Evolutionary conservation across 2,113 vertebrate species (phyloP), one percentile per base, ranked within the genome.

Genomic region (Neolamprologus longior): DNA sequence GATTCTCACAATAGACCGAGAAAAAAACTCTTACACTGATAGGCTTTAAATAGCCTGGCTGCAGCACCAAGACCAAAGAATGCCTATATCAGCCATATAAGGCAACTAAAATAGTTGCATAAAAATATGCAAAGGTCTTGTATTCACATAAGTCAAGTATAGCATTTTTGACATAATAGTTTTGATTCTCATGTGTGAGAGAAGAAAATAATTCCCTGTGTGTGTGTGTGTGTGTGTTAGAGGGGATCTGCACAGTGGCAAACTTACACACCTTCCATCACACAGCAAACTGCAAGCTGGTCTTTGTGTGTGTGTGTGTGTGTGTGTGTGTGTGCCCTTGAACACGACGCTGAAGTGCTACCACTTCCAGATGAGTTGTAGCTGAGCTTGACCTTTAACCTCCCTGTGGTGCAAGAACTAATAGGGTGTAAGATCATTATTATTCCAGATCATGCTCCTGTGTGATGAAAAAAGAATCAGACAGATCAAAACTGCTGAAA

Each of bases 21-120:
- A 9, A 68, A 35, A 21, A 61, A 35, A 88, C 31, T 80, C 37
- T 45, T 86, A 55, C 81, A 86, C 81, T 90, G 86, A 91, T 84
- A 81, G 37, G 42, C 83, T 93, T 92, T 91, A 93, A 95, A 94
- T 92, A 93, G 88, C 81, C 45, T 47, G 35, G 66, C 58, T 84
- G 83, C 87, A 84, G 82, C 50, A 73, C 52, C 19, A 37, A 63
- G 37, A 78, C 35, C 40, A 52, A 76, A 85, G 28, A 33, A 68
- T 63, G 37, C 54, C 52, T 68, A 50, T n/a, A 50, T 21, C 9
- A 53, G 19, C 83, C 42, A 54, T 26, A 66, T 66, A 80, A n/a
- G 17, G 19, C 53, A 61, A 28, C 26, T 40, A 68, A 81, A 88
- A 66, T 31, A 54, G 40, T 45, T 19, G 26, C 24, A 28, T 31